Base-by-base conservation (phyloP, 2,888 invertebrate species). In the Onthophagus sagittarius region DNA sequence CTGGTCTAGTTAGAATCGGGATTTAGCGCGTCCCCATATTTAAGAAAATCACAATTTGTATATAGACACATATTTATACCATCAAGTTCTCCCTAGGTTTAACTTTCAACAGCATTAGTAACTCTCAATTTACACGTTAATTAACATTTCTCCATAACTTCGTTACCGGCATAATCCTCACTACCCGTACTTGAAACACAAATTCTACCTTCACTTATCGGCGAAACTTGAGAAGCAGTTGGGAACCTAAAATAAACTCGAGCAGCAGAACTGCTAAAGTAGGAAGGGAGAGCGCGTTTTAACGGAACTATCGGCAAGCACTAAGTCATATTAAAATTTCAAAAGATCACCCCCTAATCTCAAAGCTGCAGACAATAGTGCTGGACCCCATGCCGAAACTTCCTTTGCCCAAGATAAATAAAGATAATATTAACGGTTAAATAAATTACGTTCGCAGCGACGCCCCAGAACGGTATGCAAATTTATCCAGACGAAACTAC, bases 361-460 rank as follows among this genome's bases (percentile, higher is more conserved):
- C 9, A 11, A 9, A 53, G 4, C 39, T 53, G 39, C 39, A 53
- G 39, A 53, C 39, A 53, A 53, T 53, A 53, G 39, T 11, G 39
- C 11, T 11, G 39, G 39, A 53, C 39, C 39, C 9, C 9, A 11
- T 7, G 39, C 39, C 9, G 11, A 53, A 53, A 7, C 11, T 53
- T 11, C 39, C 39, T 53, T 53, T 53, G 39, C 39, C 39, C n/a
- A 67, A 67, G 15, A 23, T 67, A 67, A 31, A 67, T 67, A 31
- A n/a, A n/a, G 23, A 31, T 9, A 23, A 67, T 67, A 67, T 67
- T 67, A 67, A 67, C 67, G 67, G 23, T 67, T 67, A 15, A 67
- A 67, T 67, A 23, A 67, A 67, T 67, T 67, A 31, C 67, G 23
- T 1, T 23, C n/a, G 15, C 67, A 15, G 9, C 32, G 2, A 23